Evolutionary conservation across 2,797 vertebrate genomes (phyloP).

Genomic region (Morus bassanus): DNA sequence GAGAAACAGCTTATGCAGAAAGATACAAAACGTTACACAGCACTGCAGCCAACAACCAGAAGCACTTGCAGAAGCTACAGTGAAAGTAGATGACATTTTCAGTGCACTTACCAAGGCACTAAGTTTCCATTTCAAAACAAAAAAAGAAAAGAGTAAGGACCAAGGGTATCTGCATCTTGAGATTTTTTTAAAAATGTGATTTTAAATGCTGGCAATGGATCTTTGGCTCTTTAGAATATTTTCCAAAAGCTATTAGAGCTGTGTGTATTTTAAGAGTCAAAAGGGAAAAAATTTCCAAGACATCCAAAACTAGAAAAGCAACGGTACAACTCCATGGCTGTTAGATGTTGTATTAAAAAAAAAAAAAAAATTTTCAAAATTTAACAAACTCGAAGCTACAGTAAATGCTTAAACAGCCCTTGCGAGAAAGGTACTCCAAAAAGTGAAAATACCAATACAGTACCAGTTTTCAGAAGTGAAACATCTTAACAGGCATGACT

Average conservation of each 20-base stretch:
- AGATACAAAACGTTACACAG: fast-evolving
- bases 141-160: neutral
- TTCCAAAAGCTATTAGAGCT: neutral
- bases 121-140: neutral
- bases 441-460: neutral
- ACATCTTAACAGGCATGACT: neutral
- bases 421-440: neutral
- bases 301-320: neutral
- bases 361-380: neutral
- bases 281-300: neutral
- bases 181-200: neutral
- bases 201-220: neutral
- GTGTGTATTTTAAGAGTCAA: neutral
- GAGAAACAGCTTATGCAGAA: neutral
- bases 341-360: neutral
- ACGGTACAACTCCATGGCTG: neutral
- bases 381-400: neutral
- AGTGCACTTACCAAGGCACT: slow-evolving; percentile 54
- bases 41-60: neutral
- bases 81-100: neutral
- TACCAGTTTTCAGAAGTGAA: neutral
- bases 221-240: neutral
- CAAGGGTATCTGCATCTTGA: neutral
- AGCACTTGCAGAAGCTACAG: neutral
- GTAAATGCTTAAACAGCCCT: neutral